These are phyloP conservation scores for Papilio glaucus DNA, from an alignment of 1,140 invertebrate genomes.

Conservation along the genomic window DNA sequence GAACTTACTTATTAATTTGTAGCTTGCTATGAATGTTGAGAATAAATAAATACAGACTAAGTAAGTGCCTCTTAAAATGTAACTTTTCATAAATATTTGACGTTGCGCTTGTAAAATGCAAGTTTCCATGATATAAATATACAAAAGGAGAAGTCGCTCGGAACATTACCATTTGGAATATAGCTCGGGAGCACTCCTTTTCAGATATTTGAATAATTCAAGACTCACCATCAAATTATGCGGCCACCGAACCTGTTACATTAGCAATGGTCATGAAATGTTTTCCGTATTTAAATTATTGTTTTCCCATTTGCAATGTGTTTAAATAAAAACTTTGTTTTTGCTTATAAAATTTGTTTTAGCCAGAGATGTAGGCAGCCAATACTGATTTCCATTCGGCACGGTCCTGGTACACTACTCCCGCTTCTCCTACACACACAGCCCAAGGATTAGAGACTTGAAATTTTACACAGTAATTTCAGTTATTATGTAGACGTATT, in stretches of 20 bases:
- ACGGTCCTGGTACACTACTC: too few species aligned
- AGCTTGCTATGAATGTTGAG: too few species aligned
- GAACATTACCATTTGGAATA: constrained; percentile 21
- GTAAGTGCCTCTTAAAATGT: not conserved
- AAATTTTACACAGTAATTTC: too few species aligned
- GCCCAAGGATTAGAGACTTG: too few species aligned
- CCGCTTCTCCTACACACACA: too few species aligned
- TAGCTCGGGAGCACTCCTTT: not conserved
- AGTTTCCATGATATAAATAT: constrained; percentile 6
- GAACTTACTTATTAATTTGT: too few species aligned
- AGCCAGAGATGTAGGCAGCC: not conserved
- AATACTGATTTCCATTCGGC: too few species aligned
- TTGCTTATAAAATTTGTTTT: not conserved
- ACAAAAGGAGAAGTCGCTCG: constrained; percentile 1
- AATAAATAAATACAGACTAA: not conserved
- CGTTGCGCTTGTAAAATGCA: constrained; percentile 2
- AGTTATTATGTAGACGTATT: too few species aligned
- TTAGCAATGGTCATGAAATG: constrained; percentile 5
- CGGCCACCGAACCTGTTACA: constrained; percentile 5
- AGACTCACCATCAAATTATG: constrained; percentile 18
- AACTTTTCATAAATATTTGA: not conserved
- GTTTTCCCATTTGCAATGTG: not conserved
- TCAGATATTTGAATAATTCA: constrained; percentile 26
- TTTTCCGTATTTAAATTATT: constrained; percentile 10
- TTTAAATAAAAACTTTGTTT: not conserved